Conservation (phyloP, 2,113 vertebrate genomes). For the Clarias macrocephalus region DNA sequence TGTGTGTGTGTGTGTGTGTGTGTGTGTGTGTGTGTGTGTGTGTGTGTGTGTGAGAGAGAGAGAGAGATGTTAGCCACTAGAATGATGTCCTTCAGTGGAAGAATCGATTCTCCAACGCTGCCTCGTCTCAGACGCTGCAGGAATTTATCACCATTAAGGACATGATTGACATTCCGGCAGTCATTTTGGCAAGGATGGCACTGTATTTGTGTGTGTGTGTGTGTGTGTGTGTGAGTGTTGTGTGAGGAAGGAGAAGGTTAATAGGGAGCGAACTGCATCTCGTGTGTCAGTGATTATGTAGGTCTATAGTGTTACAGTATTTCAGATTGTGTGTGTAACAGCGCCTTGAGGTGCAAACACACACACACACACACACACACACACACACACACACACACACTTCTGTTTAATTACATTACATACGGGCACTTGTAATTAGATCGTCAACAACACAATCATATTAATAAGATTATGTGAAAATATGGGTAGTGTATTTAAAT, state of each 20-base stretch:
- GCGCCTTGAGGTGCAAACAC: not conserved
- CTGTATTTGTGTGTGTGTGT: constrained; percentile 2
- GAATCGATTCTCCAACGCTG: constrained; percentile 30
- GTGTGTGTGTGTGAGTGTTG: constrained; percentile 15
- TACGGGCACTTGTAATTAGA: not conserved
- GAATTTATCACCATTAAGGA: constrained; percentile 53
- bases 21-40: not conserved
- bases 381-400: not conserved
- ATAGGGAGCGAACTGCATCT: not conserved
- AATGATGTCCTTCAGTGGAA: constrained; percentile 11
- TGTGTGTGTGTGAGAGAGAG: constrained; percentile 6
- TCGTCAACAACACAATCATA: not conserved
- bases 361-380: not conserved
- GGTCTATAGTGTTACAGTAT: constrained; percentile 4
- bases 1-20: constrained; percentile 1
- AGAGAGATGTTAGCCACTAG: not conserved
- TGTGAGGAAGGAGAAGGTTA: not conserved
- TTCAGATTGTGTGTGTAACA: not conserved
- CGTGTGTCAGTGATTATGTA: constrained; percentile 8
- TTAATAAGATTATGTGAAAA: not conserved
- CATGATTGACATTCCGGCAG: constrained; percentile 43
- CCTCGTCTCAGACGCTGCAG: constrained; percentile 20
- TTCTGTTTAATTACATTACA: constrained; percentile 6
- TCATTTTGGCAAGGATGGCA: constrained; percentile 28
- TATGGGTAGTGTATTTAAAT: not conserved